These are phyloP conservation scores for Aphrocallistes beatrix DNA, from an alignment of 37 sponge, comb jelly and placozoan species.

Conservation along the genomic window DNA sequence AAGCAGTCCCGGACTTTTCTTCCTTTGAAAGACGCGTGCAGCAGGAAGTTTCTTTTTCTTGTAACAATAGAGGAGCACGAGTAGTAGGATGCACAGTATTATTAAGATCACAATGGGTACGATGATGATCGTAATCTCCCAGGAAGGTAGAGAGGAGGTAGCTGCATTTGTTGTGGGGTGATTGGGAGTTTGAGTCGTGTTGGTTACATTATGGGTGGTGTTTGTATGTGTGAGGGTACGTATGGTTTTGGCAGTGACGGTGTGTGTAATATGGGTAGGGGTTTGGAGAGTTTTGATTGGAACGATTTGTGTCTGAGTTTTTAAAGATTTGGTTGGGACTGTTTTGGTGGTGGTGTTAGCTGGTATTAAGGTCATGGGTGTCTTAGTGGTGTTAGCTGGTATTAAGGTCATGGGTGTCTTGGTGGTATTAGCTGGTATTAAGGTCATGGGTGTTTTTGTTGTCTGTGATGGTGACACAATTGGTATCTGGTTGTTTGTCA, in stretches of 20 bases:
- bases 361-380: not conserved
- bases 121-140: no score
- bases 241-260: not conserved
- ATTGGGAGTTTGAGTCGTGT: no score
- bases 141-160: no score
- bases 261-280: not conserved
- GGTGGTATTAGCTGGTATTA: not conserved
- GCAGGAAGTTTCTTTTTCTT: not conserved
- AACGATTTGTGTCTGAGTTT: no score
- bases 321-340: no score
- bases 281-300: not conserved
- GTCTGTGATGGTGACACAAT: not conserved
- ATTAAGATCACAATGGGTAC: not conserved
- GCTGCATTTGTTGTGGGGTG: no score
- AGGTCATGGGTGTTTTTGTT: not conserved
- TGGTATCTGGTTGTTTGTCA: not conserved
- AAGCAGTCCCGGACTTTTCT: not conserved
- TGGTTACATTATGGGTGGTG: no score
- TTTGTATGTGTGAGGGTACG: no score
- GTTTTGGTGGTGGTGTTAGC: not conserved
- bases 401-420: not conserved
- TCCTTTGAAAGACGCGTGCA: not conserved
- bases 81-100: not conserved
- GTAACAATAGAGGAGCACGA: not conserved
- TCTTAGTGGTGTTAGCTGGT: not conserved